Base-by-base conservation (phyloP, 1,140 invertebrate genomes). In the Hyles euphorbiae region DNA sequence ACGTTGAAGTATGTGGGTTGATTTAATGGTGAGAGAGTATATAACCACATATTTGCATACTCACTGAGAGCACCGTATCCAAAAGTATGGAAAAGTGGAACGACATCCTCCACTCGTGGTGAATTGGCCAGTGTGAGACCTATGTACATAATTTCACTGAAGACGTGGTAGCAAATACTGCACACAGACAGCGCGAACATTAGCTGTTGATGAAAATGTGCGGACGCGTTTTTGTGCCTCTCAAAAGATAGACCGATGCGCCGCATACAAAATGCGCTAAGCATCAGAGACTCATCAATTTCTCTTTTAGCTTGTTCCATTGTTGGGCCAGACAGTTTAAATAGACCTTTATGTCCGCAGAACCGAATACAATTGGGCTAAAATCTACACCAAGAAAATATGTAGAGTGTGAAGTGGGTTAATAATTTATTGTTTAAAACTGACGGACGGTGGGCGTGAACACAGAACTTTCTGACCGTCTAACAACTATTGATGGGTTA, bases 31-130 rank as follows among this genome's bases (percentile, higher is more conserved):
- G 34, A 34, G 50, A 32, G 36, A 44, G 11, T 7, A 54, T 34
- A 44, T 43, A 44, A 33, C 36, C 36, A 54, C 34, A 12, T 54
- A 44, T 56, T 58, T 47, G 57, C 61, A 60, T 59, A 77, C 82
- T 78, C 72, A 87, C 83, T 83, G 58, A 86, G 72, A 64, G 67
- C 70, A 33, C 85, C 82, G 58, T 86, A 88, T 44, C 83, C 85
- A 69, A 88, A 81, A 53, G 76, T 79, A 67, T 88, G 83, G 22
- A 88, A 81, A 65, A 85, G 74, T 53, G 85, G 85, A 45, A 87
- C 83, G 40, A 88, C 81, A 58, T 85, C 72, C 65, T 88, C 81
- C 12, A 88, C 73, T 67, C 69, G 72, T 55, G 85, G 85, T 46
- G 81, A 80, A 67, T 77, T 81, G 8, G 74, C 66, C 60, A 86